Evolutionary conservation across 1,140 invertebrate species (phyloP), one percentile per base, ranked within the genome.

Genomic region (Megathymus violae): DNA sequence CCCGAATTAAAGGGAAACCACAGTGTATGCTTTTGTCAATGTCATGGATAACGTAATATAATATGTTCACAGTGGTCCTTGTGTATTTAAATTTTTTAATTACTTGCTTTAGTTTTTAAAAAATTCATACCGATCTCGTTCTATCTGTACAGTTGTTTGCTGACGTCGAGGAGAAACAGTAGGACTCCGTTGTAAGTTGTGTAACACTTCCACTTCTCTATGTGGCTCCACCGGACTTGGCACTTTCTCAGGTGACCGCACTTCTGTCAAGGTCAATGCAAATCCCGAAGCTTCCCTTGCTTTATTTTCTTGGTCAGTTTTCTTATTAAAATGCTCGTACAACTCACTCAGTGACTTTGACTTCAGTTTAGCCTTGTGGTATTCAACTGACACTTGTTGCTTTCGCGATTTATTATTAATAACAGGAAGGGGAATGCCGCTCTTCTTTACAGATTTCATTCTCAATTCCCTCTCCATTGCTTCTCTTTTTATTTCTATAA

Each of bases 121-220:
- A 52, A 47, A 43, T 46, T 72, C 84, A 75, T 65, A 89, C 85
- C 85, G 76, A 58, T 91, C 81, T 9, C 76, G 76, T 66, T 89
- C 86, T 34, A 91, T 64, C 43, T 74, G 76, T 9, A 89, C 62
- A 22, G 71, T 69, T 13, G 88, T 85, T 38, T 82, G 80, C 25
- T 81, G 77, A 54, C 88, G 80, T 4, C 87, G 78, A 0, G 92
- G 92, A 3, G 92, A 93, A 4, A 86, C 63, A 0, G 66, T 67
- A 0, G 92, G 91, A 78, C 92, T 92, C 0, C 92, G 71, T 68
- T 93, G 92, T 36, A 94, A 81, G 74, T 94, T 94, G 67, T 94
- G 93, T 10, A 94, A 80, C 2, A 94, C 92, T 71, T 94, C 93
- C 5, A 94, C 93, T 76, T 93, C 92, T 48, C 92, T 93, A 68